Base-by-base conservation (phyloP, 2,888 invertebrate genomes). In the Marasmarcha lunaedactyla region DNA sequence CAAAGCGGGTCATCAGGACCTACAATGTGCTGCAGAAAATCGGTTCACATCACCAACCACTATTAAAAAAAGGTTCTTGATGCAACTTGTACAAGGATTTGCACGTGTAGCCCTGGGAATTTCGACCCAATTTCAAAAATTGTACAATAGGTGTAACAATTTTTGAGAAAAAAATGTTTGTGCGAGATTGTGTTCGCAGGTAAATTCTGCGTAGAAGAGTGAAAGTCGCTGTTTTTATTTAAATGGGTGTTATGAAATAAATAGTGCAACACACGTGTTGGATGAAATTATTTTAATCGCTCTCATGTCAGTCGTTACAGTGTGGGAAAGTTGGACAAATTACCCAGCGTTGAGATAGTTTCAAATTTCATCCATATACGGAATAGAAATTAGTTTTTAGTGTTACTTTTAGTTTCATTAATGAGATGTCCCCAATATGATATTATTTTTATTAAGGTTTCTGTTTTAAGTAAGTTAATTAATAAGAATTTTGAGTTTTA, bases 71-170 rank as follows among this genome's bases (percentile, higher is more conserved):
- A 30, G 4, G 30, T 30, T 7, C 42, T 40, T 52, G 47, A 51
- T 30, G 11, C 20, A 30, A 30, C 30, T 62, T 65, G 59, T 57
- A 41, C 39, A 42, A 45, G 43, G 49, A 64, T 62, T 53, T 58
- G 68, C 78, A 77, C 76, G 77, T 77, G 79, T 63, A 52, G 66
- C 71, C 64, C 70, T 79, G 76, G 63, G 76, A 73, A 65, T 58
- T 43, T 41, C 41, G 57, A 62, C 30, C 30, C 30, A 30, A 30
- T 30, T 30, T n/a, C 30, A 10, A n/a, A 10, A 30, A 30, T 30
- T 30, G 50, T 11, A 30, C 30, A 30, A 30, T n/a, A 30, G 30
- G 10, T 30, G n/a, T 3, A 9, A 30, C 30, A 30, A 30, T n/a
- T 11, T 30, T n/a, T 2, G 10, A 30, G n/a, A 30, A 9, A 30